A percentile compares a stretch with the other conserved stretches of the same genome.
Evolutionary conservation across 2,113 vertebrate species (phyloP).

Genomic region (Holacanthus passer): DNA sequence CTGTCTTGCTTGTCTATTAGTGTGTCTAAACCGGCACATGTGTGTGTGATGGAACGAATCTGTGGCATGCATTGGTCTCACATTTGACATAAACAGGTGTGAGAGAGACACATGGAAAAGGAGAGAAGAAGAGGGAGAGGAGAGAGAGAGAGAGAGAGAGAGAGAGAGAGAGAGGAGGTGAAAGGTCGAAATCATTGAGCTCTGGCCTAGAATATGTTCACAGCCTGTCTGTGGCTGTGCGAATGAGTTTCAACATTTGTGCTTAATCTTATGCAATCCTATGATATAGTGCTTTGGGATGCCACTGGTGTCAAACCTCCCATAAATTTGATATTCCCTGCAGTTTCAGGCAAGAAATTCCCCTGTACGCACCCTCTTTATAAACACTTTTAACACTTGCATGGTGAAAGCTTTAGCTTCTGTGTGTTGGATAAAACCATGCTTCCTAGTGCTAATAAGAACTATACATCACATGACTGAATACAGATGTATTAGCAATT

Average conservation of each 20-base stretch:
- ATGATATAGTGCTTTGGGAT: slow-evolving; percentile 40
- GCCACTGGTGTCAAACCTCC: slow-evolving; percentile 7
- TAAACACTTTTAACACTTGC: neutral
- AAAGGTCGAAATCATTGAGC: slow-evolving; percentile 63
- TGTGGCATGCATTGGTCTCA: slow-evolving; percentile 33
- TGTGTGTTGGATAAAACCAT: neutral
- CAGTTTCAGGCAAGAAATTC: neutral
- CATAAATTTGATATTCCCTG: neutral
- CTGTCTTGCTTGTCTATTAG: neutral
- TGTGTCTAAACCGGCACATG: slow-evolving; percentile 58
- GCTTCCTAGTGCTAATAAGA: neutral
- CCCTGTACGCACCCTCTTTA: neutral
- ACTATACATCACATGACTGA: no score
- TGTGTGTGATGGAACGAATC: slow-evolving; percentile 55
- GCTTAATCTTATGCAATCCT: slow-evolving; percentile 38
- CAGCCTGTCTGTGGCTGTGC: slow-evolving; percentile 9
- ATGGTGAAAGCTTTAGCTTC: neutral
- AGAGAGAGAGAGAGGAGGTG: slow-evolving; percentile 56
- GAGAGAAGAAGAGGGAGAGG: neutral
- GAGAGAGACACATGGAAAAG: slow-evolving; percentile 36
- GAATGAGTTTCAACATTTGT: slow-evolving; percentile 28
- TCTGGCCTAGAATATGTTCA: neutral
- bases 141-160: neutral
- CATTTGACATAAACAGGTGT: slow-evolving; percentile 80
- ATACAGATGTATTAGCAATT: no score